phyloP scores from a whole-genome alignment of 23 tunicate species.

The Styela plicata region DNA sequence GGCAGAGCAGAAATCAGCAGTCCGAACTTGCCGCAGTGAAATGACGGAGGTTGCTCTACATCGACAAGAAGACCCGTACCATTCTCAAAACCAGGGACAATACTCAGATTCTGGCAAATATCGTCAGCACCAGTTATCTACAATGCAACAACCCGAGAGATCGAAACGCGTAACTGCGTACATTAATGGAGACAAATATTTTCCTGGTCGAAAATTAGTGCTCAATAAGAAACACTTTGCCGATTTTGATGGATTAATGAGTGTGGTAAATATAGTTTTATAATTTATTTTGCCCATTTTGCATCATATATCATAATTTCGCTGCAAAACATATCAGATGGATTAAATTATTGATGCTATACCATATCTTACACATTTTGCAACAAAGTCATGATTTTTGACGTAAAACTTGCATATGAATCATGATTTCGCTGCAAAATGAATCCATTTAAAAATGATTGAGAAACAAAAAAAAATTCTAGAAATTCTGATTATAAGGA shows the following conservation, averaged over 20 bases:
- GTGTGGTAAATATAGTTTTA: constrained; percentile 43
- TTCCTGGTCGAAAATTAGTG: constrained; percentile 78
- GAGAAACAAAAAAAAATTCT: too few species aligned
- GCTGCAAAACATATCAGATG: too few species aligned
- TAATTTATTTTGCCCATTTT: too few species aligned
- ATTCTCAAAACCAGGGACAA: background rate
- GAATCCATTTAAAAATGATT: too few species aligned
- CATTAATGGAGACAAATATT: constrained; percentile 77
- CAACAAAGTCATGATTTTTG: too few species aligned
- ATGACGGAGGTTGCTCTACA: constrained; percentile 10
- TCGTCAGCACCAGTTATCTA: background rate
- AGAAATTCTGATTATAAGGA: too few species aligned
- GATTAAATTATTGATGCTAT: too few species aligned
- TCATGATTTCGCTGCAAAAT: too few species aligned
- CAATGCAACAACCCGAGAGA: constrained; percentile 85
- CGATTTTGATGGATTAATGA: constrained; percentile 85
- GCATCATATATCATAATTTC: too few species aligned
- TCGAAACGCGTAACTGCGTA: constrained; percentile 83
- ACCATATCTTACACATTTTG: too few species aligned
- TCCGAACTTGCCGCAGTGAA: constrained; percentile 13
- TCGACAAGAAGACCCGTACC: constrained; percentile 8
- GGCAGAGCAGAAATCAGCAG: background rate
- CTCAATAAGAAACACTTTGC: constrained; percentile 64
- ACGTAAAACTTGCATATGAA: too few species aligned
- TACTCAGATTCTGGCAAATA: background rate